Evolutionary conservation across 1,140 invertebrate species (phyloP), one percentile per base, ranked within the genome.

Genomic region (Berghia stephanieae): DNA sequence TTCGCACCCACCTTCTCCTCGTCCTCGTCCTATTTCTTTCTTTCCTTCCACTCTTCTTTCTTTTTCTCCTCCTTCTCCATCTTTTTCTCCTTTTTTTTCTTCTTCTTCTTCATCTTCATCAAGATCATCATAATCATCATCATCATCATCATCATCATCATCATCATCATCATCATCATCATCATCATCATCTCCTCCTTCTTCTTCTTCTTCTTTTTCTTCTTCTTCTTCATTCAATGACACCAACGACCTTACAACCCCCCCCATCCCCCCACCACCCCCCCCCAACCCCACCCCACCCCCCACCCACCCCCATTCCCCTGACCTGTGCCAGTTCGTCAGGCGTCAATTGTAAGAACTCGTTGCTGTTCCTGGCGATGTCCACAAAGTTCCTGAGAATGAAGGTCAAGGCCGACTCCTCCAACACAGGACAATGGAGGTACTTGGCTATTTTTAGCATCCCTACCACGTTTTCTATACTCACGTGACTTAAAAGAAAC

Each of bases 261-360:
- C n/a, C n/a, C n/a, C n/a, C n/a, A n/a, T n/a, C n/a, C 94, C 98
- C 98, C 99, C 82, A 94, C 94, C 94, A 98, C 97, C 63, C 86
- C 49, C 95, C 94, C 79, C 94, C 94, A 98, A 97, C 63, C 86
- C 49, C 95, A 94, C 79, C 98, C 95, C 88, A 98, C 97, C 90
- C 99, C 97, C 98, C 98, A 3, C 99, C 91, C 90, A 98, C 96
- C 89, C 99, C 97, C 79, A 94, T 96, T 24, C 95, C 94, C 82
- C 99, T 96, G 78, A 99, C 97, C 85, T 98, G 96, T 34, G 97
- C 94, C 81, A 99, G 91, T 89, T 99, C 96, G 71, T 94, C 93
- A 27, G 97, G 94, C 24, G 96, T 96, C 79, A 99, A 91, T 69
- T 97, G 90, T 42, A 99, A 91, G 90, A 99, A 99, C 90, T 99